These are phyloP conservation scores for Copidosoma floridanum DNA, from an alignment of 1,140 invertebrate species.

Conservation along the genomic window DNA sequence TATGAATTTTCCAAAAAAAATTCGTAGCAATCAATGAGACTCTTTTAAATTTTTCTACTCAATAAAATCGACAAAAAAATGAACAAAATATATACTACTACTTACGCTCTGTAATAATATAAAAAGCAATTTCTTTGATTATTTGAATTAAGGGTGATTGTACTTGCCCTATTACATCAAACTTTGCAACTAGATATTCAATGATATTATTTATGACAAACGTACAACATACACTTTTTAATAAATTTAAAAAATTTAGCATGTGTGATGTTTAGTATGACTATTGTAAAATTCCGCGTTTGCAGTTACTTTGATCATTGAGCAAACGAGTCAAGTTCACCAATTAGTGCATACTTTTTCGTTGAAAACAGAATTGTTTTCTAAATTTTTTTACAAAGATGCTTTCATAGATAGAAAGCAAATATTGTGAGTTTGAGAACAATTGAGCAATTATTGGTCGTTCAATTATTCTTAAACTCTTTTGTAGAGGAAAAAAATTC, in stretches of 20 bases:
- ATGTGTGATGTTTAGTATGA: too few species aligned
- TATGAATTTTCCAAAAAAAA: too few species aligned
- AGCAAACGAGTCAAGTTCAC: too few species aligned
- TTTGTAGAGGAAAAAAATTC: neutral
- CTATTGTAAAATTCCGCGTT: too few species aligned
- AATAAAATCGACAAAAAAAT: slow-evolving; percentile 25
- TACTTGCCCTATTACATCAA: slow-evolving; percentile 32
- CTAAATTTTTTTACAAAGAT: slow-evolving; percentile 11
- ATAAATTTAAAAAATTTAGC: too few species aligned
- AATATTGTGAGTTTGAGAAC: neutral
- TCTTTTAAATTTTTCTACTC: too few species aligned
- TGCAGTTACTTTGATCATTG: too few species aligned
- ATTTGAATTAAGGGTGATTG: slow-evolving; percentile 27
- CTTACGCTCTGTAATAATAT: slow-evolving; percentile 2
- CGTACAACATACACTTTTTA: too few species aligned
- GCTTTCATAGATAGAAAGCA: neutral
- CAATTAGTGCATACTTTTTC: too few species aligned
- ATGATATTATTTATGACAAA: too few species aligned
- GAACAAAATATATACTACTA: neutral
- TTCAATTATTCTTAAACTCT: neutral
- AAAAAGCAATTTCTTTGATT: slow-evolving; percentile 5
- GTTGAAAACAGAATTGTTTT: slow-evolving; percentile 8
- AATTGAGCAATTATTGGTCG: neutral
- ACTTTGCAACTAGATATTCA: too few species aligned
- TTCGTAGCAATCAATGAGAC: too few species aligned